Conservation (phyloP, 2,888 invertebrate species). For the Cephus pulcher region DNA sequence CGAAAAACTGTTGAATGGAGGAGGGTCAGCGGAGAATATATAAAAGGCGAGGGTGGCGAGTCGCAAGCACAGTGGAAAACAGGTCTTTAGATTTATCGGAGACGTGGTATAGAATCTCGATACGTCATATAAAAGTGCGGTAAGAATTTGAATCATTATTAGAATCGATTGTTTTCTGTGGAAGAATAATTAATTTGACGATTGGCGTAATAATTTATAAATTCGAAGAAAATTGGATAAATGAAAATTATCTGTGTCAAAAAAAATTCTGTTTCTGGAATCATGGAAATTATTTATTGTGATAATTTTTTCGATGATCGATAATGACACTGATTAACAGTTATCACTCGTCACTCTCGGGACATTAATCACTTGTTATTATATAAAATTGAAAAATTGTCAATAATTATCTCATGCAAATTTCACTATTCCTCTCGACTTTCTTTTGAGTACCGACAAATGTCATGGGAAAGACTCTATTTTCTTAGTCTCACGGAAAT, state of each 20-base stretch:
- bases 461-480: no score
- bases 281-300: not conserved
- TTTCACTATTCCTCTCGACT: not conserved
- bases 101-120: slow-evolving; percentile 5
- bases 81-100: slow-evolving; percentile 13
- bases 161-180: not conserved
- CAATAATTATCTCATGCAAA: not conserved
- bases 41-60: slow-evolving; percentile 29
- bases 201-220: not conserved
- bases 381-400: not conserved
- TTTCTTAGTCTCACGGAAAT: not conserved
- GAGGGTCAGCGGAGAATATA: slow-evolving; percentile 19
- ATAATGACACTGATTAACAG: not conserved
- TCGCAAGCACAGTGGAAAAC: slow-evolving; percentile 21
- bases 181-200: not conserved
- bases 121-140: not conserved
- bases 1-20: not conserved
- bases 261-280: not conserved
- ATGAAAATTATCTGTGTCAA: not conserved
- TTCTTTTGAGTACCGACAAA: not conserved
- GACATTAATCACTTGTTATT: not conserved
- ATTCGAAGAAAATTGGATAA: not conserved
- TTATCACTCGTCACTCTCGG: not conserved
- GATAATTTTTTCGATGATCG: not conserved
- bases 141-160: not conserved